Conservation (phyloP, 2,113 vertebrate species). For the Proterorhinus semilunaris region DNA sequence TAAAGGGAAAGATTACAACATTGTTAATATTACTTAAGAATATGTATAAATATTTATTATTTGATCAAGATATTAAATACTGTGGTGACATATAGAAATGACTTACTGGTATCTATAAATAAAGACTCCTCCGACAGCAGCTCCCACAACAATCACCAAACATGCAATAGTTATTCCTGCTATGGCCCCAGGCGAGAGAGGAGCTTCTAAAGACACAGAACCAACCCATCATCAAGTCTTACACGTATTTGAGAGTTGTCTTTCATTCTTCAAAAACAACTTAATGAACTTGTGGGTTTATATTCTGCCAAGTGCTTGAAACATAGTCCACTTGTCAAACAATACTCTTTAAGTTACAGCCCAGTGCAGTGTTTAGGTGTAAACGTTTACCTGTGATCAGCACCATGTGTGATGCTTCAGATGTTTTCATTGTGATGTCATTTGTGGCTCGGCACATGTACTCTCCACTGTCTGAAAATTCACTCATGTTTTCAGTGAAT, state of each 20-base stretch:
- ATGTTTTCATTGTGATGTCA: conserved; percentile 37
- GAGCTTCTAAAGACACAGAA: not conserved
- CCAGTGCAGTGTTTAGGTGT: not conserved
- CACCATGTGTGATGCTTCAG: not conserved
- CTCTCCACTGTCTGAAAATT: not conserved
- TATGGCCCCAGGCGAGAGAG: not conserved
- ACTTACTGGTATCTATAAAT: not conserved
- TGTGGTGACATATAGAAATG: not conserved
- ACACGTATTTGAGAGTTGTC: too few relatives aligned
- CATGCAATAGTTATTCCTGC: conserved; percentile 1
- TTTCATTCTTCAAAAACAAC: too few relatives aligned
- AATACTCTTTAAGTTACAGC: too few relatives aligned
- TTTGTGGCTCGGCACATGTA: conserved; percentile 28
- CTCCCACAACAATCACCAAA: not conserved
- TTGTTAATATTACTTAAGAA: not conserved
- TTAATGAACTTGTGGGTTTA: too few relatives aligned
- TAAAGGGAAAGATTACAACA: not conserved
- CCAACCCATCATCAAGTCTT: too few relatives aligned
- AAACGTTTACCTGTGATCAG: conserved; percentile 9
- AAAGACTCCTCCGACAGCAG: not conserved
- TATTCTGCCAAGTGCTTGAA: too few relatives aligned
- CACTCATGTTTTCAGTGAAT: not conserved
- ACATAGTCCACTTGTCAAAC: too few relatives aligned
- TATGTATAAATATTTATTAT: not conserved
- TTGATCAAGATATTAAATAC: too few relatives aligned